These are phyloP conservation scores for Threskiornis aethiopicus DNA, from an alignment of 2,797 vertebrate genomes.

Conservation along the genomic window DNA sequence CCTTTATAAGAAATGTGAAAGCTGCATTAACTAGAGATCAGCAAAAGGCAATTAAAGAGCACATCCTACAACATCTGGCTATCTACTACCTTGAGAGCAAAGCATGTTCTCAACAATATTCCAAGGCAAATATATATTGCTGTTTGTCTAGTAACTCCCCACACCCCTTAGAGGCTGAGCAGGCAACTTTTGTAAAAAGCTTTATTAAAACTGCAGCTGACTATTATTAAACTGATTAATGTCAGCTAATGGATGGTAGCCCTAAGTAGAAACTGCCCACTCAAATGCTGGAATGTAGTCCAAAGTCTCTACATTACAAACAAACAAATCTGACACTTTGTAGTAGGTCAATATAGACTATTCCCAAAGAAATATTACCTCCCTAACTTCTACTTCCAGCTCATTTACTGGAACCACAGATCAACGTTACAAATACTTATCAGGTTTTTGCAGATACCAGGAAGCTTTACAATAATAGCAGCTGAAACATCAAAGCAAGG, in stretches of 20 bases:
- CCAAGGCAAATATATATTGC: neutral
- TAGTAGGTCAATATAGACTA: neutral
- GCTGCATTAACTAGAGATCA: neutral
- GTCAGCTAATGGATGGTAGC: neutral
- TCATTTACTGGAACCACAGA: neutral
- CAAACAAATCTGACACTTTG: neutral
- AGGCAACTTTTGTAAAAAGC: neutral
- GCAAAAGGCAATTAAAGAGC: neutral
- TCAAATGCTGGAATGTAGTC: neutral
- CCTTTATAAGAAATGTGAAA: neutral
- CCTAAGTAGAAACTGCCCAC: neutral
- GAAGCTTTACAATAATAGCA: neutral
- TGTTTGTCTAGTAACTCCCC: neutral
- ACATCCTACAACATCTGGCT: neutral
- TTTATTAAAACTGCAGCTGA: conserved; percentile 11
- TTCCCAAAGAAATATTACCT: neutral
- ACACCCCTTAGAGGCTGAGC: neutral
- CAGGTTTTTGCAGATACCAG: neutral
- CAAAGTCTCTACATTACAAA: neutral
- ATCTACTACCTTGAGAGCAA: neutral
- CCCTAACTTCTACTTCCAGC: neutral
- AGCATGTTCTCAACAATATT: neutral
- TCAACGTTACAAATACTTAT: neutral
- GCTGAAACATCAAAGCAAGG: neutral
- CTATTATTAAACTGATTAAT: neutral